Evolutionary conservation across 35 echinoderm and acorn worm species (phyloP).

Genomic region (Strongylocentrotus purpuratus): DNA sequence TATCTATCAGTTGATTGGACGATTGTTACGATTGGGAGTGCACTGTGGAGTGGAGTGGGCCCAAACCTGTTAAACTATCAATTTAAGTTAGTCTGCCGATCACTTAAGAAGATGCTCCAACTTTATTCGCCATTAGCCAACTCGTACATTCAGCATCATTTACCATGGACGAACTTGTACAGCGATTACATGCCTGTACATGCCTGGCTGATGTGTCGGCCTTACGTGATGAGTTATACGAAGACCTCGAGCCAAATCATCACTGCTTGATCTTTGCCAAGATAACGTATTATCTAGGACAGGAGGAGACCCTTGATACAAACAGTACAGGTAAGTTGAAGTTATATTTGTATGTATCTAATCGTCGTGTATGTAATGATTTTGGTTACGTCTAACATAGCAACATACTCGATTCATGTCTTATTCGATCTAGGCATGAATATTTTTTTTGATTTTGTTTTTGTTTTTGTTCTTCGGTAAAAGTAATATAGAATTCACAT

Average conservation of each 20-base stretch:
- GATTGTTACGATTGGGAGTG: background rate
- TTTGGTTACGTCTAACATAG: too few species aligned
- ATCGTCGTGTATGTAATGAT: too few species aligned
- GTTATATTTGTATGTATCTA: background rate
- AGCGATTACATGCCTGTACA: background rate
- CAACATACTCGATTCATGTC: too few species aligned
- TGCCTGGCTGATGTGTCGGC: slow-evolving; percentile 21
- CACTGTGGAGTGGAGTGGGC: background rate
- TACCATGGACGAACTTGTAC: background rate
- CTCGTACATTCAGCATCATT: background rate
- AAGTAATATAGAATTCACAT: too few species aligned
- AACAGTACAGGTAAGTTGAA: background rate
- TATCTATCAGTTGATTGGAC: background rate
- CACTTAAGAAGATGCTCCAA: background rate
- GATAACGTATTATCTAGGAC: background rate
- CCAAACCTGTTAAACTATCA: background rate
- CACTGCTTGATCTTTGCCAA: background rate
- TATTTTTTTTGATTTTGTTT: too few species aligned
- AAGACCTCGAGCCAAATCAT: background rate
- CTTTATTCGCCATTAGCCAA: background rate
- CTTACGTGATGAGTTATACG: background rate
- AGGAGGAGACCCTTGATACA: background rate
- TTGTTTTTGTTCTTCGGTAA: too few species aligned
- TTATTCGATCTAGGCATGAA: too few species aligned
- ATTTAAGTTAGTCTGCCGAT: background rate